Evolutionary conservation across 2,888 invertebrate species (phyloP), one percentile per base, ranked within the genome.

Genomic region (Ecdyonurus torrentis): DNA sequence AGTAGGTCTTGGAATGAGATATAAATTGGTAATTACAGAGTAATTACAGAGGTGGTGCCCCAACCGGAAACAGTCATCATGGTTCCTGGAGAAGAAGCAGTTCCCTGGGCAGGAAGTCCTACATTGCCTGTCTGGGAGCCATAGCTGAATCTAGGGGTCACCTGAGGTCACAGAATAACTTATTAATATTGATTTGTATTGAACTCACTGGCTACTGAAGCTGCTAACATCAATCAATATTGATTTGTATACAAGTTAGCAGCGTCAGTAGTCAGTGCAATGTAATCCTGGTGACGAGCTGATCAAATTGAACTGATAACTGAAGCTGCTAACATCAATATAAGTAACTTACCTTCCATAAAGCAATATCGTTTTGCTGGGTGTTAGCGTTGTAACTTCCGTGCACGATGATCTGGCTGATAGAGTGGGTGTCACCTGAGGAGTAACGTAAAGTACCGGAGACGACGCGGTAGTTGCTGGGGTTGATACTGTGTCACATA

Each of bases 51-150:
- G 2, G 74, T 69, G 69, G 67, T 63, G 22, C 72, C 72, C 72
- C 72, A 72, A 63, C 72, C 72, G 55, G 71, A 71, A 23, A 72
- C 70, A 7, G 18, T 50, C 50, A 50, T 50, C 10, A 50, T 50
- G 7, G 50, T 10, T 7, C 50, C 50, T 10, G 50, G 7, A 10
- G 50, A 18, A 2, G 25, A 61, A 10, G 2, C 19, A 64, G 77
- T 74, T 65, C 83, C 81, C 63, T 74, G 69, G 0, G 80, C 76
- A 0, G 92, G 87, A 68, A 92, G 75, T 70, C 92, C 92, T 1
- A 87, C 91, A 0, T 91, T 91, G 62, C 85, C 79, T 64, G 90
- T 74, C 2, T 82, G n/a, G n/a, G n/a, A n/a, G n/a, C n/a, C n/a
- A n/a, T n/a, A n/a, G n/a, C n/a, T n/a, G n/a, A n/a, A n/a, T n/a